Conservation (phyloP, 2,888 invertebrate genomes). For the Sycophila texana region DNA sequence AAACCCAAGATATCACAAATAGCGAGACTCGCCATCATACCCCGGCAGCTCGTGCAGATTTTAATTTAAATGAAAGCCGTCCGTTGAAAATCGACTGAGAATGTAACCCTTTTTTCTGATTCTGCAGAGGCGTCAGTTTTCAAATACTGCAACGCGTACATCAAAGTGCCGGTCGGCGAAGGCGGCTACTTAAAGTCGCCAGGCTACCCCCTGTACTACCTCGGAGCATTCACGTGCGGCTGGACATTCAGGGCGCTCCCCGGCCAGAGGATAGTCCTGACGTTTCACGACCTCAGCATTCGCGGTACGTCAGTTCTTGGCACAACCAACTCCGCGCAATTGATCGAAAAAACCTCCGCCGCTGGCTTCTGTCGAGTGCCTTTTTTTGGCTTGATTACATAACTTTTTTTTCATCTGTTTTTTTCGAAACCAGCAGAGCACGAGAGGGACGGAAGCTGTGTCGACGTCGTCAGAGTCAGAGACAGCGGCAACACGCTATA, state of each 20-base stretch:
- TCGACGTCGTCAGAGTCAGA: slow-evolving; percentile 70
- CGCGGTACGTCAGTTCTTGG: slow-evolving; percentile 78
- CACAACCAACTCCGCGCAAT: not conserved
- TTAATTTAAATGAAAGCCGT: no score
- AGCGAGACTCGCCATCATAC: no score
- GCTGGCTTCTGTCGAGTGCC: no score
- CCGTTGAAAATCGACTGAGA: no score
- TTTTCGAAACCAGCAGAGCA: slow-evolving; percentile 60
- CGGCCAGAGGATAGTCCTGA: slow-evolving; percentile 81
- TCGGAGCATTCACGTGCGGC: slow-evolving; percentile 81
- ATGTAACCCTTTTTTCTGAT: not conserved
- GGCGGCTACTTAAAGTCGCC: slow-evolving; percentile 77
- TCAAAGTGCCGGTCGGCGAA: slow-evolving; percentile 71
- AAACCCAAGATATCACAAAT: no score
- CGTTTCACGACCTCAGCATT: slow-evolving; percentile 83
- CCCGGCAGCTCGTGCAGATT: no score
- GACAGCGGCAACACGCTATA: slow-evolving; percentile 70
- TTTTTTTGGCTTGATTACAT: no score
- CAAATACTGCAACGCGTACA: slow-evolving; percentile 77
- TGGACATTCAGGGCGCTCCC: slow-evolving; percentile 82
- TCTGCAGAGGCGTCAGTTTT: slow-evolving; percentile 75
- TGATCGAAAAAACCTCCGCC: not conserved
- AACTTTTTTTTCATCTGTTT: not conserved
- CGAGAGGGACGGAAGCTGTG: slow-evolving; percentile 69
- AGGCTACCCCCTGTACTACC: slow-evolving; percentile 86